A percentile compares a stretch with the other conserved stretches of the same genome.
These are phyloP conservation scores for Myripristis jacobus DNA, from an alignment of 2,797 vertebrate genomes.

Conservation along the genomic window DNA sequence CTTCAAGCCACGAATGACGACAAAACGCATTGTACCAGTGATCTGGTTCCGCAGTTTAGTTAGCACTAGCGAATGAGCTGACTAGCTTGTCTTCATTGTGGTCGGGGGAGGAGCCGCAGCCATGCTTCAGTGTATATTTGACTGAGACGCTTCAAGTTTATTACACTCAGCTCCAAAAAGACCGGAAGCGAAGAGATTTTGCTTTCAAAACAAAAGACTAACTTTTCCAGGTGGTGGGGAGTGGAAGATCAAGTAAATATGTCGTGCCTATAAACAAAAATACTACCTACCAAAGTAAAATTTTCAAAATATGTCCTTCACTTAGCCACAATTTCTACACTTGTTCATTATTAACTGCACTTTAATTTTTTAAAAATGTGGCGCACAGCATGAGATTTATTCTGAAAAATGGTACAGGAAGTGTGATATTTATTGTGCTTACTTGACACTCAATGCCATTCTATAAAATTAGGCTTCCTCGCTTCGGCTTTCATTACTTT, in stretches of 20 bases:
- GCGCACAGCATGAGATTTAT: too few species aligned
- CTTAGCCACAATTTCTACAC: too few species aligned
- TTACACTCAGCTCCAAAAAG: background rate
- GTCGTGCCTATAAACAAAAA: background rate
- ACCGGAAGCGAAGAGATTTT: background rate
- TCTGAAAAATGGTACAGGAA: too few species aligned
- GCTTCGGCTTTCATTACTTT: too few species aligned
- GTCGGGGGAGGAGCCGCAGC: constrained; percentile 65
- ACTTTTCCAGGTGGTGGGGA: background rate
- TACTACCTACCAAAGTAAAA: too few species aligned
- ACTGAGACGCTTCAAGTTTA: constrained; percentile 18
- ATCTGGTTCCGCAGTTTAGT: constrained; percentile 70
- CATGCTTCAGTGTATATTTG: constrained; percentile 75
- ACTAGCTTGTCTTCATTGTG: constrained; percentile 59
- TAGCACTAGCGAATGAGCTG: constrained; percentile 57
- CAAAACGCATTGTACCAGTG: constrained; percentile 8
- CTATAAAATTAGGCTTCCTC: too few species aligned
- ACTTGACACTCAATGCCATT: too few species aligned
- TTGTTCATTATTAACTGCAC: too few species aligned
- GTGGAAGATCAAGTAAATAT: too few species aligned
- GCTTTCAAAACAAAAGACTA: constrained; percentile 20
- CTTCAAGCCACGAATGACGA: constrained; percentile 36
- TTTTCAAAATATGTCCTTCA: too few species aligned
- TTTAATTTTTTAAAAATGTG: too few species aligned
- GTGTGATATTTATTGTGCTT: too few species aligned